Conservation (phyloP, 2,888 invertebrate genomes). For the Clanis bilineata region DNA sequence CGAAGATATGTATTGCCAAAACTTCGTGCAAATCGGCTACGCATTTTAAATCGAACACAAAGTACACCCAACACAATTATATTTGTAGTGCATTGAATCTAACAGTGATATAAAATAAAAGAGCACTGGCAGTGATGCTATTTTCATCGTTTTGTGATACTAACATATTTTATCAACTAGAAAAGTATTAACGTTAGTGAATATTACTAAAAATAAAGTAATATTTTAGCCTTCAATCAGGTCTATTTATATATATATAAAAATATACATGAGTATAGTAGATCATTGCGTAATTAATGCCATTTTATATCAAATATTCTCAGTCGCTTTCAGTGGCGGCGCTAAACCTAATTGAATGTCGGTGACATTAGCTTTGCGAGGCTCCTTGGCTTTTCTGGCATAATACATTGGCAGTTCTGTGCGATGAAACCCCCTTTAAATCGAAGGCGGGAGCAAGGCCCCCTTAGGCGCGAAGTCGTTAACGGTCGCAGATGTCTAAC, state of each 20-base stretch:
- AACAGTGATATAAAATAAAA: constrained; percentile 24
- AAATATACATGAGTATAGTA: neutral
- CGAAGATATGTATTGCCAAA: neutral
- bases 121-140: constrained; percentile 65
- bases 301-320: too few species aligned
- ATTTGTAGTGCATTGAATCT: constrained; percentile 9
- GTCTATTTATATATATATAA: neutral
- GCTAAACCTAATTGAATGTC: too few species aligned
- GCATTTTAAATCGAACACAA: neutral
- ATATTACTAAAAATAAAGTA: neutral
- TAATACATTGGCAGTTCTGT: too few species aligned
- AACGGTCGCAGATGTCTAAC: too few species aligned
- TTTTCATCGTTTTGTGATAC: constrained; percentile 25
- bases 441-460: too few species aligned
- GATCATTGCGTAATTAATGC: too few species aligned
- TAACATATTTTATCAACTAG: neutral
- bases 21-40: neutral
- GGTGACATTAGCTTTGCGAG: too few species aligned
- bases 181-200: neutral
- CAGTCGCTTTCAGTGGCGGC: too few species aligned
- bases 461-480: too few species aligned
- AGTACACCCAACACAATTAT: constrained; percentile 5
- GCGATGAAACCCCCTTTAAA: too few species aligned
- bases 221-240: neutral
- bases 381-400: too few species aligned